Evolutionary conservation across 2,113 vertebrate species (phyloP), one percentile per base, ranked within the genome.

Genomic region (Urocolius indicus): DNA sequence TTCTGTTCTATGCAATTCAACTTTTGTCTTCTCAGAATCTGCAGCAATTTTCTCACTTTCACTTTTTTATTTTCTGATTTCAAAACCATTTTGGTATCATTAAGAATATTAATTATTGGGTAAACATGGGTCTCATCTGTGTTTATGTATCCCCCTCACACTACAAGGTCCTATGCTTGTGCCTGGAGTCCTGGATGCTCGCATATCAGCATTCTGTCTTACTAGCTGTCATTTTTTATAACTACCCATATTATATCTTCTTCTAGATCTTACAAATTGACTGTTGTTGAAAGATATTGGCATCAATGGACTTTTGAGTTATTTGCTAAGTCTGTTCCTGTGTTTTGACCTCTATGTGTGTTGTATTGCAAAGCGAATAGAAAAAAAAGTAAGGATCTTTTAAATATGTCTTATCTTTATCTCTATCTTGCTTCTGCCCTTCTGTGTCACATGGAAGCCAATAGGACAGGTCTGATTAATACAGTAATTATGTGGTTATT

Each of bases 401-500:
- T 94, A 78, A 95, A 95, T 67, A 78, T 51, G 48, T 59, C 22
- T 21, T 87, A 84, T 96, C 91, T 97, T 97, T 96, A 93, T 96
- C 96, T 97, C 73, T 84, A 76, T 84, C 88, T 97, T 94, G 89
- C 97, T 97, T 97, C 96, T 96, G 94, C 97, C 97, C 97, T 98
- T 97, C 94, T 95, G 91, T 97, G 96, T 95, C 93, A 96, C 95
- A 95, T 49, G 78, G 66, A 97, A 98, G 94, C 94, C 91, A 95
- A 97, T 94, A 97, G 97, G 96, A 98, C 89, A 96, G 96, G 96
- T 98, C 96, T 98, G 98, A 98, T 98, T 98, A 97, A 98, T 98
- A 96, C 32, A 93, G 96, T 98, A 98, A 98, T 98, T 98, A 98
- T 94, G 95, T 92, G 93, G 97, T 98, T 98, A 98, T 98, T 98